Base-by-base conservation (phyloP, 2,797 vertebrate genomes). In the Rhinella marina region DNA sequence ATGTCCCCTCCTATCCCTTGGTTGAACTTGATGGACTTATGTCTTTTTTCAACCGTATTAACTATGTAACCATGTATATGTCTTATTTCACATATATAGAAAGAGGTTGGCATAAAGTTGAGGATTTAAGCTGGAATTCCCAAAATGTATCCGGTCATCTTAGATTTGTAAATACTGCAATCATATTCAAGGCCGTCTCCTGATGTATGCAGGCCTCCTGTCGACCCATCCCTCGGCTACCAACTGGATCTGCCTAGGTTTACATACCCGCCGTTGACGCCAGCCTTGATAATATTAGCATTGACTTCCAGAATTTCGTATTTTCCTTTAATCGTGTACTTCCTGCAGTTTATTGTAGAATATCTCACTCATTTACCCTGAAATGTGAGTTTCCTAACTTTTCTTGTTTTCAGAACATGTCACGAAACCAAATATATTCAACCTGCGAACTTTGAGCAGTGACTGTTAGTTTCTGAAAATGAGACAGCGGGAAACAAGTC, bases 401-500 rank as follows among this genome's bases (percentile, higher is more conserved):
- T 85, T 85, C 59, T 77, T 85, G 16, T 48, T 85, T 85, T 85
- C 25, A 70, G 81, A 83, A 72, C 66, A 72, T 64, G 41, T 61
- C 83, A 85, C 62, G 25, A 70, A 84, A 59, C n/a, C 73, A 80
- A 81, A 85, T 83, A 29, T 85, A 81, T 88, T 86, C 59, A 82
- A 54, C 87, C 68, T 86, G 79, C 21, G 29, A 76, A 75, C 78
- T 88, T 59, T 68, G 27, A 81, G 83, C 68, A 54, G 77, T 56
- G 73, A 85, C 87, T 88, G 61, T 62, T 72, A 29, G 62, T 85
- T 86, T 88, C 50, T 64, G 84, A 86, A 81, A 86, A 86, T 88
- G 77, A 86, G 78, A 77, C 62, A 48, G 87, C 48, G 59, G 83
- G 66, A 81, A 64, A 81, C 52, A 85, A 86, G 87, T 86, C 78